A percentile compares a stretch with the other conserved stretches of the same genome.
Evolutionary conservation across 2,888 invertebrate species (phyloP).

Genomic region (Ceriagrion tenellum): DNA sequence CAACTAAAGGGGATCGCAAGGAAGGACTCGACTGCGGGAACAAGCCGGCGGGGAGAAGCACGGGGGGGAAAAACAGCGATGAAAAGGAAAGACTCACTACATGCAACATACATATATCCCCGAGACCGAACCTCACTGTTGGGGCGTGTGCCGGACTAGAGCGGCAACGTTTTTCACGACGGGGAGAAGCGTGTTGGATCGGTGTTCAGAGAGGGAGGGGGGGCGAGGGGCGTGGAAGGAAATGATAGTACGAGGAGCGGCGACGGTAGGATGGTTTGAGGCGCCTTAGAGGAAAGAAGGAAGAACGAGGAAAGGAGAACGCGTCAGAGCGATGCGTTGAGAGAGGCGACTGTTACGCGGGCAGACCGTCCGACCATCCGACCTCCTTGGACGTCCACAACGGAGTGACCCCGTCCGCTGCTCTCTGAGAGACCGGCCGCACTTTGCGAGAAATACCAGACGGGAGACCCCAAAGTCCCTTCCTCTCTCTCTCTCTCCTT

Average conservation of each 20-base stretch:
- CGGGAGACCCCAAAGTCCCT: conserved; percentile 1
- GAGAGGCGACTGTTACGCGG: neutral
- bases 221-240: neutral
- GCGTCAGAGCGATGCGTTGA: neutral
- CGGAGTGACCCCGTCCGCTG: conserved; percentile 53
- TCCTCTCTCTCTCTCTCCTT: neutral
- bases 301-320: conserved; percentile 13
- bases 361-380: neutral
- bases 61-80: neutral
- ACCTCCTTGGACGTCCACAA: conserved; percentile 13
- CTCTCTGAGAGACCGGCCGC: neutral
- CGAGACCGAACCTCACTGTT: neutral
- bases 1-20: conserved; percentile 21
- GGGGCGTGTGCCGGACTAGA: neutral
- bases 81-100: neutral
- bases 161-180: neutral
- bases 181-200: no score
- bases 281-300: neutral
- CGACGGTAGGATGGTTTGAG: neutral
- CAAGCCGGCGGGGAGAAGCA: neutral
- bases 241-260: neutral
- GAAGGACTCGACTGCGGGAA: neutral
- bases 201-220: neutral
- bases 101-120: neutral
- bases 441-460: neutral